Conservation (phyloP, 2,888 invertebrate species). For the Zygothrica quintamaculata region DNA sequence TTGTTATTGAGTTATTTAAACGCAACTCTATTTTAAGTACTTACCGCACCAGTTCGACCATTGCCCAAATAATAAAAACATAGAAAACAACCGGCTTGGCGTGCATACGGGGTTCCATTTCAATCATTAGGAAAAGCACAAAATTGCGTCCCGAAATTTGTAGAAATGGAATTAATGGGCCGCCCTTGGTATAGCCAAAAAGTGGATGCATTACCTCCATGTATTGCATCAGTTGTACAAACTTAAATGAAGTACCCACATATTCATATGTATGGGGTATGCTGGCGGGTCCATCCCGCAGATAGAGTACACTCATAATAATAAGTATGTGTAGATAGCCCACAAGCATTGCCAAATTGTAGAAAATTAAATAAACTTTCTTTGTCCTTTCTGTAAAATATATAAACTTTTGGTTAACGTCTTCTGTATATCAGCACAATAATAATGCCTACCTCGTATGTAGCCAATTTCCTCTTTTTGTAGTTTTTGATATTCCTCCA, state of each 20-base stretch:
- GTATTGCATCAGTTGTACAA: slow-evolving; percentile 92
- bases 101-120: slow-evolving; percentile 94
- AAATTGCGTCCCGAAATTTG: slow-evolving; percentile 93
- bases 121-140: slow-evolving; percentile 92
- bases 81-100: slow-evolving; percentile 94
- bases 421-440: no score
- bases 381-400: slow-evolving; percentile 91
- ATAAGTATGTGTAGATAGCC: slow-evolving; percentile 91
- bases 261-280: slow-evolving; percentile 89
- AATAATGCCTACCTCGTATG: slow-evolving; percentile 87
- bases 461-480: slow-evolving; percentile 92
- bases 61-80: slow-evolving; percentile 93
- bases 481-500: slow-evolving; percentile 89
- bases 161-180: slow-evolving; percentile 88
- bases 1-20: background rate
- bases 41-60: slow-evolving; percentile 93
- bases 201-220: slow-evolving; percentile 95
- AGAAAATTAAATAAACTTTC: slow-evolving; percentile 93
- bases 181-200: slow-evolving; percentile 94
- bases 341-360: slow-evolving; percentile 95
- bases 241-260: slow-evolving; percentile 91
- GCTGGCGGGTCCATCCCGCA: slow-evolving; percentile 90
- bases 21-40: slow-evolving; percentile 16
- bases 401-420: no score
- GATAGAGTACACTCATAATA: slow-evolving; percentile 90